Conservation (phyloP, 2,797 vertebrate species). For the Phoeniculus purpureus region DNA sequence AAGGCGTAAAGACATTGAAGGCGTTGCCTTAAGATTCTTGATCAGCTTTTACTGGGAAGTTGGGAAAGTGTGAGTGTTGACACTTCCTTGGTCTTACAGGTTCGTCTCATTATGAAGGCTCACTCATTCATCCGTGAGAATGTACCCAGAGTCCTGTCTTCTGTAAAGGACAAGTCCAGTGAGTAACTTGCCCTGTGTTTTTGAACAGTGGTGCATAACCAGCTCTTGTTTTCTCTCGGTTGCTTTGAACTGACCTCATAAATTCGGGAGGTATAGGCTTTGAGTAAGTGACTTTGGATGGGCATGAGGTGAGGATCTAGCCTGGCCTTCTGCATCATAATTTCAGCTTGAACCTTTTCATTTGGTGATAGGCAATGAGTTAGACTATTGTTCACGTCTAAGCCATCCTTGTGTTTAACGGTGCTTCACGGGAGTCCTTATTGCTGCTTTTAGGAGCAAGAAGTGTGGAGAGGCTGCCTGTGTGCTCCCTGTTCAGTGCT, state of each 20-base stretch:
- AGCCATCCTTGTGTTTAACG: not conserved
- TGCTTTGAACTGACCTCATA: not conserved
- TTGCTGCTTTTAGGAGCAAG: not conserved
- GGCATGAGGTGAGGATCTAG: not conserved
- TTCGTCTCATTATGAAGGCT: constrained; percentile 93
- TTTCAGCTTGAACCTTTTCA: not conserved
- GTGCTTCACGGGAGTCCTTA: not conserved
- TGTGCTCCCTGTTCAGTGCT: not conserved
- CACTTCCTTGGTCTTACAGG: constrained; percentile 73
- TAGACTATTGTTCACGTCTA: not conserved
- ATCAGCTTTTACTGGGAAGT: not conserved
- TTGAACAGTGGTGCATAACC: not conserved
- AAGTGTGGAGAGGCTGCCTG: not conserved
- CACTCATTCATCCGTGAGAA: constrained; percentile 95
- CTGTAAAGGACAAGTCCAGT: constrained; percentile 84
- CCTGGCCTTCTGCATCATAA: not conserved
- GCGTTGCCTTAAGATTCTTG: not conserved
- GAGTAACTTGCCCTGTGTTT: constrained; percentile 47
- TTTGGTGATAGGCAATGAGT: not conserved
- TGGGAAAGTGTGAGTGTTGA: not conserved
- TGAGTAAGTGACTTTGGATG: not conserved
- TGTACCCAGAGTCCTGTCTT: constrained; percentile 82
- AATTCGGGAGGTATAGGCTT: not conserved
- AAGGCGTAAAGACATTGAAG: not conserved
- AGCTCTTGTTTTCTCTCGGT: not conserved